These are phyloP conservation scores for Nebria ingens DNA, from an alignment of 1,140 invertebrate genomes.

Conservation along the genomic window DNA sequence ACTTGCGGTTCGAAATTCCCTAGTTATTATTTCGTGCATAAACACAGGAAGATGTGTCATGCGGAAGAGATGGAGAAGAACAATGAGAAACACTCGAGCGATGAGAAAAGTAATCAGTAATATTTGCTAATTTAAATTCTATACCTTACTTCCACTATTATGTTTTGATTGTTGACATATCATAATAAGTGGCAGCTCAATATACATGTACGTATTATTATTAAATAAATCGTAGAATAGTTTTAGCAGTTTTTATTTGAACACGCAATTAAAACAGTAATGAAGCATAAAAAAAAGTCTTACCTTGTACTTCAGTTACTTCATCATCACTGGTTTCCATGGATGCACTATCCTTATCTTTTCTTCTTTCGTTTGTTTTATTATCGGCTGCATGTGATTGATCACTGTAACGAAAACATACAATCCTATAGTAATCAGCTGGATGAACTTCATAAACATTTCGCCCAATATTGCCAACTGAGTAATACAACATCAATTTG, in stretches of 20 bases:
- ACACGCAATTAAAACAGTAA: too few relatives aligned
- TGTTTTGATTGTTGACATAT: background rate
- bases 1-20: constrained; percentile 86
- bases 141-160: background rate
- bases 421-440: too few relatives aligned
- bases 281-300: constrained; percentile 21
- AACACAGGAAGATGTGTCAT: constrained; percentile 78
- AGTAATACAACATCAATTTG: too few relatives aligned
- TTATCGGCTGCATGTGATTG: constrained; percentile 30
- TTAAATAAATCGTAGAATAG: background rate
- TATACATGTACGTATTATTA: background rate
- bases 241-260: background rate
- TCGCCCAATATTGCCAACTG: too few relatives aligned
- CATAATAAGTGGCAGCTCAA: background rate
- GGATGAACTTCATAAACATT: too few relatives aligned
- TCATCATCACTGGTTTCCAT: constrained; percentile 40
- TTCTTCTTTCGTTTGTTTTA: constrained; percentile 40
- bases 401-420: constrained; percentile 26
- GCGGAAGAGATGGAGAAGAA: constrained; percentile 44
- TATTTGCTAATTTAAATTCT: background rate
- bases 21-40: constrained; percentile 88
- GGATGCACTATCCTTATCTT: constrained; percentile 29
- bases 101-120: background rate
- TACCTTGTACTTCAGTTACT: constrained; percentile 34
- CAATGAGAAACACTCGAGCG: constrained; percentile 20